Percentiles rank a stretch among this genome's conserved stretches.
These are phyloP conservation scores for Xestia rhomboidea DNA, from an alignment of 2,888 invertebrate genomes.

Conservation along the genomic window DNA sequence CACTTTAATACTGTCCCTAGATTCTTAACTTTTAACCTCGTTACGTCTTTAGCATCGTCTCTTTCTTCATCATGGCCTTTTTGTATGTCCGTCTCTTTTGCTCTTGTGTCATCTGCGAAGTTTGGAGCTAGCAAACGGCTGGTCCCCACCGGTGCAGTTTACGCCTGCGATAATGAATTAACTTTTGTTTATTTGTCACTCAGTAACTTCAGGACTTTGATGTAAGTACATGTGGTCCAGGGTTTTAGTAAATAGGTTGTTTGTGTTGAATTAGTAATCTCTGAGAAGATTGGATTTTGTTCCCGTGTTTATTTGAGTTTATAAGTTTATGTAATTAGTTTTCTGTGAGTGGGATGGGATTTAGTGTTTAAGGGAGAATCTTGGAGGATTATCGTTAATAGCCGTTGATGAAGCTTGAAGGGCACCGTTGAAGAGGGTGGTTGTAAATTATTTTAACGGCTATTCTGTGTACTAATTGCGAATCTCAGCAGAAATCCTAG, in stretches of 20 bases:
- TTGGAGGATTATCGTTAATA: conserved; percentile 9
- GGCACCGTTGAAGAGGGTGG: background rate
- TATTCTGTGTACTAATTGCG: too few species aligned
- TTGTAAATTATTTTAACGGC: background rate
- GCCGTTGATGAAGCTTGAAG: background rate
- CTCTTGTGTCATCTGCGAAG: conserved; percentile 54
- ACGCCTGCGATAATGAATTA: conserved; percentile 69
- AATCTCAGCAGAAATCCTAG: too few species aligned
- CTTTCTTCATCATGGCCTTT: conserved; percentile 25
- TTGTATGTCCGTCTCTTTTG: conserved; percentile 37
- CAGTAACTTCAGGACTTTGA: conserved; percentile 60
- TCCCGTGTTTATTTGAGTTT: conserved; percentile 42
- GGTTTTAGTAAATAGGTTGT: conserved; percentile 56
- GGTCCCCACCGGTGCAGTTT: conserved; percentile 69
- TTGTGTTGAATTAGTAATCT: conserved; percentile 58
- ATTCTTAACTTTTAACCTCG: conserved; percentile 66
- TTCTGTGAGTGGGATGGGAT: background rate
- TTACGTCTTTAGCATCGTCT: conserved; percentile 35
- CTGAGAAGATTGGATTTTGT: conserved; percentile 54
- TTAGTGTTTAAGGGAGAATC: conserved; percentile 18
- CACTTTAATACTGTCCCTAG: conserved; percentile 56
- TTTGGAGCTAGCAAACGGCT: conserved; percentile 60
- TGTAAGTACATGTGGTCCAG: conserved; percentile 48
- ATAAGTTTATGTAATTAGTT: conserved; percentile 39
- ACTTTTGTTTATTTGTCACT: conserved; percentile 70